These are phyloP conservation scores for Psammodynastes pulverulentus DNA, from an alignment of 2,113 vertebrate species.

Conservation along the genomic window DNA sequence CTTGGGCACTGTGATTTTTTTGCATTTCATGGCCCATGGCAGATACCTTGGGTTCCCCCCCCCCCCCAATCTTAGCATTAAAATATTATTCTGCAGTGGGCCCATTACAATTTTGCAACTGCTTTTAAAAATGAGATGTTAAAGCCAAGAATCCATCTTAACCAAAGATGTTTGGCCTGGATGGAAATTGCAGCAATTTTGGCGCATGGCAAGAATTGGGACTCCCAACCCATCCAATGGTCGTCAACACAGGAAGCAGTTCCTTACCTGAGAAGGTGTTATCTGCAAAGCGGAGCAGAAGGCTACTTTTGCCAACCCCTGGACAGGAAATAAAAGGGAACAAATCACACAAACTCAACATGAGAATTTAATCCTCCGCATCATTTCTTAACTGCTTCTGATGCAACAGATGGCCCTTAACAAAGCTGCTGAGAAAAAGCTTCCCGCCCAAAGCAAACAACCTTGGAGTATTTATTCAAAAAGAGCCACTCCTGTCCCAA, in stretches of 20 bases:
- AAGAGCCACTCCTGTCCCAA: not conserved
- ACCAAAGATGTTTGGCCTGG: not conserved
- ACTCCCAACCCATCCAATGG: not conserved
- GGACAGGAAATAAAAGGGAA: slow-evolving; percentile 14
- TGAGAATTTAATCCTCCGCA: not conserved
- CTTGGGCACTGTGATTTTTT: not conserved
- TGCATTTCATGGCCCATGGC: not conserved
- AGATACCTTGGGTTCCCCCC: no score
- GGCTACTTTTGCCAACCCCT: slow-evolving; percentile 86
- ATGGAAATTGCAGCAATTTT: not conserved
- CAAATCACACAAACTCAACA: not conserved
- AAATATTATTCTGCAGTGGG: not conserved
- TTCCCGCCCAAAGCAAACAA: slow-evolving; percentile 24
- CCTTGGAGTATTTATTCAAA: not conserved
- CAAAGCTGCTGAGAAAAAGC: not conserved
- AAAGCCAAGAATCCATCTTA: no score
- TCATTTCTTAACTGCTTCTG: not conserved
- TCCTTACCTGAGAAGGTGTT: slow-evolving; percentile 82
- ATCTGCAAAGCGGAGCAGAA: slow-evolving; percentile 81
- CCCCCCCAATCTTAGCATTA: not conserved
- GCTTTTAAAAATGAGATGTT: not conserved
- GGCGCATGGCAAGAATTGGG: not conserved
- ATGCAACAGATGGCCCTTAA: not conserved
- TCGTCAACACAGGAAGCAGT: not conserved
- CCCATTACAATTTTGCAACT: not conserved